A percentile compares a stretch with the other conserved stretches of the same genome.
Conservation (phyloP, 2,888 invertebrate species). For the Cryptocephalus primarius region DNA sequence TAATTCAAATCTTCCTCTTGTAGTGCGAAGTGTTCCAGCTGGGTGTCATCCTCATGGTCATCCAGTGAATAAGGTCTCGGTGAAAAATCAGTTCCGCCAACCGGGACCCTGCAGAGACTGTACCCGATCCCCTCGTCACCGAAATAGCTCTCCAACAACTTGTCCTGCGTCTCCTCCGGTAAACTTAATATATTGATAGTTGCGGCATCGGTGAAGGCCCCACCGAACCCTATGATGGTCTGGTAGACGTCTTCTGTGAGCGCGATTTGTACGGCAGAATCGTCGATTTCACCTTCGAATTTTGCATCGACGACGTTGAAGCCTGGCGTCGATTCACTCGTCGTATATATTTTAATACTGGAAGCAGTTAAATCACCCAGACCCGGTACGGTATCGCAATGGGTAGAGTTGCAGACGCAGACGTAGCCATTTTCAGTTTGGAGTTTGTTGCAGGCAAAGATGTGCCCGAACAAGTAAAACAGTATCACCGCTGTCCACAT, state of each 20-base stretch:
- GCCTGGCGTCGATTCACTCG: slow-evolving; percentile 42
- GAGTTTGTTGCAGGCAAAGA: no score
- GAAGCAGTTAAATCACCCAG: slow-evolving; percentile 90
- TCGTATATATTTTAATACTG: slow-evolving; percentile 43
- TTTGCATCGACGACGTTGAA: slow-evolving; percentile 38
- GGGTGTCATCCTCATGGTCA: slow-evolving; percentile 43
- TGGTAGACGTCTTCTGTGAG: slow-evolving; percentile 41
- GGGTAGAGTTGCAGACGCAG: slow-evolving; percentile 48
- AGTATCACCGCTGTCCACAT: no score
- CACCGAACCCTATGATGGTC: slow-evolving; percentile 69
- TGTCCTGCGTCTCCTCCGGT: slow-evolving; percentile 39
- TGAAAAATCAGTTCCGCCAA: slow-evolving; percentile 83
- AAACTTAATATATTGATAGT: slow-evolving; percentile 59
- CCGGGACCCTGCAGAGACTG: slow-evolving; percentile 68
- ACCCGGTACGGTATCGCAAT: slow-evolving; percentile 88
- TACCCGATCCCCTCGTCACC: slow-evolving; percentile 49
- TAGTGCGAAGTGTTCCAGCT: slow-evolving; percentile 54
- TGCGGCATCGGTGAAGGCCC: slow-evolving; percentile 59
- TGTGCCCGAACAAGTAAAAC: no score
- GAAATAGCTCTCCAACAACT: slow-evolving; percentile 55
- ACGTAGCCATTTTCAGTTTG: no score
- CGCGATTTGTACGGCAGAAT: slow-evolving; percentile 17
- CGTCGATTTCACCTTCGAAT: slow-evolving; percentile 17
- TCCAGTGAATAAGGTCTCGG: slow-evolving; percentile 70
- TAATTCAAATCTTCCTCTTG: slow-evolving; percentile 53